These are phyloP conservation scores for Leucopsar rothschildi DNA, from an alignment of 2,113 vertebrate species.

Conservation along the genomic window DNA sequence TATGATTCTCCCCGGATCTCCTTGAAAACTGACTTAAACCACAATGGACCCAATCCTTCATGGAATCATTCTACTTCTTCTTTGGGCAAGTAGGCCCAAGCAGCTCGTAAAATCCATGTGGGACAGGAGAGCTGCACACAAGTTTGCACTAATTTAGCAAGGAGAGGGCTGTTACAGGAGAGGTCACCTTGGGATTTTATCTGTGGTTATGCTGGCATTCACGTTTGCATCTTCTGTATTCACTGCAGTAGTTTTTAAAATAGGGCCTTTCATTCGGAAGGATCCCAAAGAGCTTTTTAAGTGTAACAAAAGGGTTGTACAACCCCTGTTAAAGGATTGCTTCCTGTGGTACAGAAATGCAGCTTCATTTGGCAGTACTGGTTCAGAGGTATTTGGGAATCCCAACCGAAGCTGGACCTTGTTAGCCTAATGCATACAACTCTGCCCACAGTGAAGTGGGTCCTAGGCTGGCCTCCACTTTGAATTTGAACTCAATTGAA, in stretches of 20 bases:
- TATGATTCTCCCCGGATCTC: neutral
- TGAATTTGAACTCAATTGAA: neutral
- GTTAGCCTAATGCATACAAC: neutral
- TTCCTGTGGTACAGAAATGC: neutral
- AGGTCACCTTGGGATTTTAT: neutral
- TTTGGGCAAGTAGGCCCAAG: neutral
- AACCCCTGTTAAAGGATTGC: neutral
- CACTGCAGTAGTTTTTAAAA: neutral
- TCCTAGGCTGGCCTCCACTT: neutral
- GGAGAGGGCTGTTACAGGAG: neutral
- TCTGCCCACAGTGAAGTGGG: neutral
- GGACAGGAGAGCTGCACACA: neutral
- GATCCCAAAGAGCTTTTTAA: conserved; percentile 44
- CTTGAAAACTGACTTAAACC: neutral
- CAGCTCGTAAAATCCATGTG: neutral
- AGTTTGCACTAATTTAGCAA: neutral
- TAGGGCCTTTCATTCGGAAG: conserved; percentile 38
- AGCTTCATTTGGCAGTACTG: neutral
- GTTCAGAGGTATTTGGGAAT: neutral
- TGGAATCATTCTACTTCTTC: neutral
- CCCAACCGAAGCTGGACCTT: neutral
- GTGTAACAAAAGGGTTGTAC: neutral
- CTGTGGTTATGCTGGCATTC: neutral
- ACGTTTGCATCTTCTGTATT: neutral
- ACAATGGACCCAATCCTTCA: neutral